These are phyloP conservation scores for Kradibia gibbosae DNA, from an alignment of 1,140 invertebrate species.

Conservation along the genomic window DNA sequence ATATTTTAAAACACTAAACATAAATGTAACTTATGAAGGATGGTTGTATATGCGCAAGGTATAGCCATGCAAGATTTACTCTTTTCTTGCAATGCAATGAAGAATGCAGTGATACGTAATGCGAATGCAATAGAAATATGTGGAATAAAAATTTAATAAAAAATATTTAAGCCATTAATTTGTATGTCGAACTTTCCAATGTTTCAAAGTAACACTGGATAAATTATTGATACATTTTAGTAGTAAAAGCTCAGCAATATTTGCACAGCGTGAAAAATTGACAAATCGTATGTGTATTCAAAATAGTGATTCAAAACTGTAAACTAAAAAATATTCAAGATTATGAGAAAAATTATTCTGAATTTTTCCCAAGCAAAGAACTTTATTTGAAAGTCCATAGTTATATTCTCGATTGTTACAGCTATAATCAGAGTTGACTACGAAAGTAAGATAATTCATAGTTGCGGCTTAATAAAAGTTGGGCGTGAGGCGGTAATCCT, in stretches of 20 bases:
- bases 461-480: conserved; percentile 52
- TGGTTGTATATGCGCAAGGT: no score
- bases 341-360: neutral
- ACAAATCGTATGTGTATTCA: no score
- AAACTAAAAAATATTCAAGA: neutral
- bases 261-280: no score
- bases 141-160: neutral
- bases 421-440: neutral
- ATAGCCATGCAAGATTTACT: no score
- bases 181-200: neutral
- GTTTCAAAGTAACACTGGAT: neutral
- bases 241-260: neutral
- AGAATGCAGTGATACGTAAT: no score
- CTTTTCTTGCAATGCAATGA: no score
- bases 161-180: neutral
- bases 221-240: neutral
- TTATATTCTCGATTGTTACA: neutral
- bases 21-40: no score
- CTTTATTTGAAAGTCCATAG: neutral
- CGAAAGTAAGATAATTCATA: conserved; percentile 27
- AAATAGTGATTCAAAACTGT: neutral
- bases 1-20: no score
- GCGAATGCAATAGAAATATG: neutral
- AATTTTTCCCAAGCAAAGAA: neutral
- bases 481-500: neutral